These are phyloP conservation scores for Brachirus orientalis DNA, from an alignment of 2,113 vertebrate species.

Conservation along the genomic window DNA sequence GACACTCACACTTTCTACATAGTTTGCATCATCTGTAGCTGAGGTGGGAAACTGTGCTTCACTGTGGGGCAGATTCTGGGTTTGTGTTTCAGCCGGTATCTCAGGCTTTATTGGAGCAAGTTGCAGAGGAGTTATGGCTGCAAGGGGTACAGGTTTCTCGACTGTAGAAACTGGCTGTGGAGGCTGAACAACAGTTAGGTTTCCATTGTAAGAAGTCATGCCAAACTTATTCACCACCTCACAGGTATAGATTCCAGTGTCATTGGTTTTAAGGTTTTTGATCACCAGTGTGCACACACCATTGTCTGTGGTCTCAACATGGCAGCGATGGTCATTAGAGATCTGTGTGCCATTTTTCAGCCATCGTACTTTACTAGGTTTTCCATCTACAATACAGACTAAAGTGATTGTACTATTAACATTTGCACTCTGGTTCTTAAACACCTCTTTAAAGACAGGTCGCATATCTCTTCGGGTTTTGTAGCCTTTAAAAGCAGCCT, in stretches of 20 bases:
- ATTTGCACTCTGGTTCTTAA: conserved; percentile 85
- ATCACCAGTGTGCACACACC: conserved; percentile 88
- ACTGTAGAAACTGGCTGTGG: conserved; percentile 20
- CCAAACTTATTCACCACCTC: conserved; percentile 89
- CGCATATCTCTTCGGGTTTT: conserved; percentile 90
- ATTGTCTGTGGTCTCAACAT: conserved; percentile 79
- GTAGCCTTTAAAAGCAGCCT: conserved; percentile 94
- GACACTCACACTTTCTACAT: conserved; percentile 68
- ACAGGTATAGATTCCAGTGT: conserved; percentile 90
- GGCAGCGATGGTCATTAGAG: conserved; percentile 78
- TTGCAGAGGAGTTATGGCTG: conserved; percentile 68
- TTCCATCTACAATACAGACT: conserved; percentile 86
- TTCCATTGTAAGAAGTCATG: conserved; percentile 85
- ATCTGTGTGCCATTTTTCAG: conserved; percentile 86
- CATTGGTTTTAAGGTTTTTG: conserved; percentile 80
- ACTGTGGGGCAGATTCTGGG: conserved; percentile 10
- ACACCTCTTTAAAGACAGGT: conserved; percentile 86
- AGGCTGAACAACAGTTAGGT: conserved; percentile 77
- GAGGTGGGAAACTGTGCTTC: conserved; percentile 6
- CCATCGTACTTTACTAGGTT: conserved; percentile 83
- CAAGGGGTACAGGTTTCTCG: conserved; percentile 58
- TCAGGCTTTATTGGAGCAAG: conserved; percentile 39
- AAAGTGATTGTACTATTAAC: conserved; percentile 82
- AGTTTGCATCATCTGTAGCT: conserved; percentile 68
- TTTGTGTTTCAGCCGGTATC: conserved; percentile 5